Evolutionary conservation across 1,140 invertebrate species (phyloP).

Genomic region (Aphelenchoides fujianensis): DNA sequence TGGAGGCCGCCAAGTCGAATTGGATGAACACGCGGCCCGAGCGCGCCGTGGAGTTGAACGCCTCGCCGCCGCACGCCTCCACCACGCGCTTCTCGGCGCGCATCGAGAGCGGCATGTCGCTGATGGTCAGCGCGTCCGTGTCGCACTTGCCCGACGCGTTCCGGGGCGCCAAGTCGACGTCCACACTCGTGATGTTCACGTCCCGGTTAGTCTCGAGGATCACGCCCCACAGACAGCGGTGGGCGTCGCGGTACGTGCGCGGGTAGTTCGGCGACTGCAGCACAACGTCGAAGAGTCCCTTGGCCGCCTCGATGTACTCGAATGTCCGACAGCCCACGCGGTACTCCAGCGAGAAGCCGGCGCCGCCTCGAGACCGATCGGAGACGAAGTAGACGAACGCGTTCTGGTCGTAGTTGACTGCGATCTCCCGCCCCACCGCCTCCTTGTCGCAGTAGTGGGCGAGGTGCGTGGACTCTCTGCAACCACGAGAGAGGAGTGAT

Average conservation of each 20-base stretch:
- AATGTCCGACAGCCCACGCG: constrained; percentile 49
- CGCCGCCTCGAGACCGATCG: constrained; percentile 42
- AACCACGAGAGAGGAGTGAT: too few species aligned
- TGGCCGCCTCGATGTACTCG: constrained; percentile 40
- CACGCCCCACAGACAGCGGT: constrained; percentile 47
- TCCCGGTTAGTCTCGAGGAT: constrained; percentile 52
- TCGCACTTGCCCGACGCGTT: constrained; percentile 24
- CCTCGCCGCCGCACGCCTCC: constrained; percentile 39
- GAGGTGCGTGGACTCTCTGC: constrained; percentile 23
- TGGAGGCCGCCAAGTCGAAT: constrained; percentile 14
- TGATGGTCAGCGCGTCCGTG: constrained; percentile 27
- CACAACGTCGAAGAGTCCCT: constrained; percentile 35
- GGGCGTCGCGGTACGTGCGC: constrained; percentile 21
- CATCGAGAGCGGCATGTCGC: not conserved
- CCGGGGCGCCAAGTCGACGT: constrained; percentile 47
- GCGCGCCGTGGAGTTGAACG: constrained; percentile 37
- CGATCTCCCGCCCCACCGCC: constrained; percentile 14
- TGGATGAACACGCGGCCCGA: constrained; percentile 46
- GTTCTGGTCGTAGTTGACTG: constrained; percentile 39
- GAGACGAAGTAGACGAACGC: constrained; percentile 52
- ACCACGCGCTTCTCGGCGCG: not conserved
- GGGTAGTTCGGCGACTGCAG: constrained; percentile 50
- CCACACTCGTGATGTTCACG: constrained; percentile 38
- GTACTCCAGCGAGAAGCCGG: constrained; percentile 50
- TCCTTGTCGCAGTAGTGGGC: constrained; percentile 39